These are phyloP conservation scores for Chelmon rostratus DNA, from an alignment of 2,797 vertebrate genomes.

Conservation along the genomic window DNA sequence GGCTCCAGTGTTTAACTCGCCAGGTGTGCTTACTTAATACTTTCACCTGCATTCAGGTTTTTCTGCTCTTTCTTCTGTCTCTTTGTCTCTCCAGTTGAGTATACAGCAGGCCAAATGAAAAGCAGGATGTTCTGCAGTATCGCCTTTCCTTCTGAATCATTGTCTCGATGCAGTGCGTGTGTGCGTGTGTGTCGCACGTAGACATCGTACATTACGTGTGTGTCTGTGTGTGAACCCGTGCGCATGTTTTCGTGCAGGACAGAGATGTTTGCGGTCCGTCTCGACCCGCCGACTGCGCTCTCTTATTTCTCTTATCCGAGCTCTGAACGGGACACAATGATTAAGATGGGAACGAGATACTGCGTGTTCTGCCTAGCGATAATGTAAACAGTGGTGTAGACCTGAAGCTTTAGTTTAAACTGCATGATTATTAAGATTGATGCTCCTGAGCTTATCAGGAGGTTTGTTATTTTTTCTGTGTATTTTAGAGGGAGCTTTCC, in stretches of 20 bases:
- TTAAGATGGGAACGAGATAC: constrained; percentile 78
- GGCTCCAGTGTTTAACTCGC: constrained; percentile 99
- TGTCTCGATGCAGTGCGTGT: constrained; percentile 52
- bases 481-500: constrained; percentile 45
- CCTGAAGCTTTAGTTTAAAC: constrained; percentile 64
- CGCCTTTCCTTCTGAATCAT: constrained; percentile 72
- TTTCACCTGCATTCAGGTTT: constrained; percentile 65
- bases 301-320: constrained; percentile 70
- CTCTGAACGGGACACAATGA: constrained; percentile 72
- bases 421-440: constrained; percentile 72
- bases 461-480: constrained; percentile 44
- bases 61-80: constrained; percentile 40
- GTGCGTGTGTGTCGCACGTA: constrained; percentile 3
- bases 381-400: constrained; percentile 69
- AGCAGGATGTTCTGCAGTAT: constrained; percentile 70
- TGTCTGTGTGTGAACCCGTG: constrained; percentile 11
- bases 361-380: constrained; percentile 71
- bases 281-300: constrained; percentile 40
- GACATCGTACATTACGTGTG: constrained; percentile 3
- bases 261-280: constrained; percentile 61
- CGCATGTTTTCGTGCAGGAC: constrained; percentile 46
- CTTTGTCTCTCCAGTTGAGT: constrained; percentile 57
- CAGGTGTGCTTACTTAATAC: constrained; percentile 95
- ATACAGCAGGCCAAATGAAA: constrained; percentile 59
- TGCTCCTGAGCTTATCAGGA: constrained; percentile 53